A percentile compares a stretch with the other conserved stretches of the same genome.
Conservation (phyloP, 2,113 vertebrate species). For the Ctenodactylus gundi region DNA sequence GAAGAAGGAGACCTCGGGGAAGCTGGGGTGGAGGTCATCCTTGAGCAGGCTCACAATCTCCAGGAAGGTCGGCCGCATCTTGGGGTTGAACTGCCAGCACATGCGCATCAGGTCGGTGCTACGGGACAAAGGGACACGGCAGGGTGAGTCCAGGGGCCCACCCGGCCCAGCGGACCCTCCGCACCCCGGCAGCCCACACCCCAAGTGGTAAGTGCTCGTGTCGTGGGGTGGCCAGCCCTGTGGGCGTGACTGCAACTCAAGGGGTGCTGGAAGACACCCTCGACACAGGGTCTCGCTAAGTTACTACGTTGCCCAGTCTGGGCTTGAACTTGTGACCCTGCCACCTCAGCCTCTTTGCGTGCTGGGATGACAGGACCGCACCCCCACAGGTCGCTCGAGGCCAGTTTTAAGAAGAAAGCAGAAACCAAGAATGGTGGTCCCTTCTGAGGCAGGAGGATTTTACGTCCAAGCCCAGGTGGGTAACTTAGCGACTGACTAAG, state of each 20-base stretch:
- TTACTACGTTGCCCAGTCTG: neutral
- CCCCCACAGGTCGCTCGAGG: neutral
- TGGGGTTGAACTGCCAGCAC: constrained; percentile 99
- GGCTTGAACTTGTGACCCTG: neutral
- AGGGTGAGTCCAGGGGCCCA: neutral
- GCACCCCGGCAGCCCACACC: no score
- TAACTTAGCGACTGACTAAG: neutral
- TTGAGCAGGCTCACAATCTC: constrained; percentile 97
- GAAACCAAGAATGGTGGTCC: fast-evolving
- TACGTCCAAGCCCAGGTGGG: neutral
- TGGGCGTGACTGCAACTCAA: neutral
- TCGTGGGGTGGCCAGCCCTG: fast-evolving
- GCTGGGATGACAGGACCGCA: neutral
- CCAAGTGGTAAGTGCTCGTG: fast-evolving
- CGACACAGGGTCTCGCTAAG: no score
- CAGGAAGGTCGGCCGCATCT: constrained; percentile 95
- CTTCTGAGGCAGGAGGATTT: neutral
- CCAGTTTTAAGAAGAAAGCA: neutral
- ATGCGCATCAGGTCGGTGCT: constrained; percentile 97
- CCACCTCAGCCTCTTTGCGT: neutral
- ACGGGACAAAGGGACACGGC: neutral
- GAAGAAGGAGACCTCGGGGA: constrained; percentile 96
- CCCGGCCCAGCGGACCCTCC: fast-evolving
- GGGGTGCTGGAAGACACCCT: neutral
- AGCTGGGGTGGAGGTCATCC: constrained; percentile 94